Base-by-base conservation (phyloP, 2,113 vertebrate genomes). In the Puntigrus tetrazona region DNA sequence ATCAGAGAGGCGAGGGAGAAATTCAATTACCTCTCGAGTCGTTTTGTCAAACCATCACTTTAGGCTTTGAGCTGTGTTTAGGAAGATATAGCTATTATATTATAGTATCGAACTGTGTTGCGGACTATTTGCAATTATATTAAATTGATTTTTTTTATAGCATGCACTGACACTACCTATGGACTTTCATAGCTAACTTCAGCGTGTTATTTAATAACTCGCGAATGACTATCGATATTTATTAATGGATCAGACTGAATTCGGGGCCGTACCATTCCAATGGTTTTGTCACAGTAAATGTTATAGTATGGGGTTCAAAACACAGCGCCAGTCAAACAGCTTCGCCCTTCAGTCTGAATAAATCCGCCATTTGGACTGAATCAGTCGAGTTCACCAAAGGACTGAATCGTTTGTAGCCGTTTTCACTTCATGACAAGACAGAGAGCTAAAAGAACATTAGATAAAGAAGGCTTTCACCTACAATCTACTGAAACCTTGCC, bases 31-130 rank as follows among this genome's bases (percentile, higher is more conserved):
- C 6, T 78, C 41, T 1, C 18, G 55, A 38, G 55, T 77, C 6
- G 20, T 61, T 78, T 78, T 78, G 34, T 61, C 38, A 61, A 61
- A 29, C 77, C 34, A 61, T 59, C 77, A 78, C 77, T 61, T 61
- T 43, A 41, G 7, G 7, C 1, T 36, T n/a, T 43, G 55, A 61
- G 38, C n/a, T 61, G n/a, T 61, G 43, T 27, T 78, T 9, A 61
- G 52, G 9, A 38, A 57, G 50, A 77, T 57, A 57, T n/a, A 20
- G 10, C 31, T 77, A n/a, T 57, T 77, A 8, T 11, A 76, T 76
- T 76, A 34, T 34, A 22, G 74, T 31, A 34, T 76, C 27, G 27
- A 76, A 76, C 45, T 55, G 47, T 22, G 29, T 34, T 50, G 8
- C 9, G 36, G 8, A n/a, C 55, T n/a, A 57, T 38, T 52, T 34